phyloP scores from a whole-genome alignment of 2,888 invertebrate genomes.

The Lasioglossum calceatum region DNA sequence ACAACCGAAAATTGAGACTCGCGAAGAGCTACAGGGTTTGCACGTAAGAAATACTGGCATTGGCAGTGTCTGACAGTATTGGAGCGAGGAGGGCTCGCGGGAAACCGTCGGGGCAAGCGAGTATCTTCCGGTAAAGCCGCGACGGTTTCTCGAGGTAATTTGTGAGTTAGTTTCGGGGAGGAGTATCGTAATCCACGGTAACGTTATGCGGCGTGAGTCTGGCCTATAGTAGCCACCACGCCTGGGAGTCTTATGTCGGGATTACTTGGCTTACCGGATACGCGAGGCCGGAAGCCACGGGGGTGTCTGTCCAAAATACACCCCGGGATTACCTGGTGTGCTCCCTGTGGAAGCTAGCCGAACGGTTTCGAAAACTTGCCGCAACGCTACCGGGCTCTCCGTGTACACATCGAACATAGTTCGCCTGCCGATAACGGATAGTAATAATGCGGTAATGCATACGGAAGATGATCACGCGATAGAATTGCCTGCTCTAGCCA shows the following conservation, averaged over 20 bases:
- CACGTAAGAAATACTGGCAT: neutral
- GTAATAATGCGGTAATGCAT: conserved; percentile 46
- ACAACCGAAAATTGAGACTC: neutral
- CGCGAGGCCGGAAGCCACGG: conserved; percentile 77
- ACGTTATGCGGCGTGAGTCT: conserved; percentile 78
- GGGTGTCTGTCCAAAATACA: conserved; percentile 73
- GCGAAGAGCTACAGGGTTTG: neutral
- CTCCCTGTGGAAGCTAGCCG: conserved; percentile 60
- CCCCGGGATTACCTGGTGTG: conserved; percentile 67
- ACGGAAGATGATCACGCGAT: conserved; percentile 36
- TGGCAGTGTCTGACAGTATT: neutral
- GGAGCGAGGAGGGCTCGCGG: conserved; percentile 1
- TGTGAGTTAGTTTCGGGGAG: conserved; percentile 80
- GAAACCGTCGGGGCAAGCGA: conserved; percentile 62
- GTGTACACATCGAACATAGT: conserved; percentile 21
- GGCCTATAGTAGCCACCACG: conserved; percentile 64
- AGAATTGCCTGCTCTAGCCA: conserved; percentile 39
- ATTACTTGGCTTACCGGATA: conserved; percentile 80
- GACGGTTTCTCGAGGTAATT: conserved; percentile 82
- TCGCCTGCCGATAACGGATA: conserved; percentile 39
- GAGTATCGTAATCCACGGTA: conserved; percentile 81
- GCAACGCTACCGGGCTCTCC: conserved; percentile 30
- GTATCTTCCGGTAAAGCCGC: conserved; percentile 80
- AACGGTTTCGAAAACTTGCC: conserved; percentile 66
- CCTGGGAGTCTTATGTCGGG: conserved; percentile 80